A percentile compares a stretch with the other conserved stretches of the same genome.
phyloP scores from a whole-genome alignment of 2,113 vertebrate genomes.

The Zeus faber region DNA sequence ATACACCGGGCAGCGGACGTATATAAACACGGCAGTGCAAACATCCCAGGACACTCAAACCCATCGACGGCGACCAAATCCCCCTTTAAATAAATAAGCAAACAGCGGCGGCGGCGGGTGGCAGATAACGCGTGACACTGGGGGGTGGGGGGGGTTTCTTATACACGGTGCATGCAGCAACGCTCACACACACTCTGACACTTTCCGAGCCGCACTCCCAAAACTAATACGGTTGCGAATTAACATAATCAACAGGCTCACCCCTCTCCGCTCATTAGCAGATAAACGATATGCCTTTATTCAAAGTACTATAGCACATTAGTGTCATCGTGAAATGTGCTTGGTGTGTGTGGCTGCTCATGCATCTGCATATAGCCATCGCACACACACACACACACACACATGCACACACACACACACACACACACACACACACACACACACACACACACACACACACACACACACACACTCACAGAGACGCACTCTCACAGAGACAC shows the following conservation, averaged over 20 bases:
- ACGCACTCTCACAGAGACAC: conserved; percentile 7
- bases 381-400: background rate
- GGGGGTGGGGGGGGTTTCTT: no score
- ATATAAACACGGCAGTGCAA: conserved; percentile 41
- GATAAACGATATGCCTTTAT: conserved; percentile 96
- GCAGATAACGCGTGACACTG: no score
- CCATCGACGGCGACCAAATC: conserved; percentile 31
- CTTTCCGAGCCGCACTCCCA: conserved; percentile 89
- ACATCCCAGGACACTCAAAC: conserved; percentile 43
- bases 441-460: no score
- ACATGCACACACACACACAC: background rate
- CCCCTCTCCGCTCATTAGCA: conserved; percentile 94
- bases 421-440: no score
- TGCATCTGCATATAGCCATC: conserved; percentile 27
- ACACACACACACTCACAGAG: conserved; percentile 22
- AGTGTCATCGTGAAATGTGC: conserved; percentile 56
- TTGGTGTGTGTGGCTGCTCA: conserved; percentile 15
- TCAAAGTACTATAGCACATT: conserved; percentile 84
- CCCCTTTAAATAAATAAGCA: conserved; percentile 46
- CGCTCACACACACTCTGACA: conserved; percentile 77
- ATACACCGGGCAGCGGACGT: conserved; percentile 38
- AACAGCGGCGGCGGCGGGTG: conserved; percentile 42
- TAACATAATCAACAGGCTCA: conserved; percentile 98
- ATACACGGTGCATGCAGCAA: background rate
- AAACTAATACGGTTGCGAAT: conserved; percentile 95